A percentile compares a stretch with the other conserved stretches of the same genome.
phyloP scores from a whole-genome alignment of 2,113 vertebrate species.

The Brachirus orientalis region DNA sequence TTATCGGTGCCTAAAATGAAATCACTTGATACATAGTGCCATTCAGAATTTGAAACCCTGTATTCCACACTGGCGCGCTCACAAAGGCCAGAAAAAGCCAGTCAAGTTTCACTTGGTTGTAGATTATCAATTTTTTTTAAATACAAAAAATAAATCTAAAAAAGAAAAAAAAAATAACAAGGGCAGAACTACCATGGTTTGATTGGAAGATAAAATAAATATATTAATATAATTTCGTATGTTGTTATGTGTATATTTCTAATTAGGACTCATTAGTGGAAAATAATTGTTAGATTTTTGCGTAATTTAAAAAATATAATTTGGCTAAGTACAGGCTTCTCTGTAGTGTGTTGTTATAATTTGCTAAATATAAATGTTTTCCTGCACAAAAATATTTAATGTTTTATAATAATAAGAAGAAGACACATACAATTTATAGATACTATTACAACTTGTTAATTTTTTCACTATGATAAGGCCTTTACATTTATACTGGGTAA shows the following conservation, averaged over 20 bases:
- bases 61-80: background rate
- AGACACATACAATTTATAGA: background rate
- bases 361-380: too few relatives aligned
- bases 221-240: too few relatives aligned
- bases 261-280: background rate
- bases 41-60: background rate
- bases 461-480: background rate
- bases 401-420: background rate
- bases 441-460: background rate
- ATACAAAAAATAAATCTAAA: background rate
- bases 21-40: conserved; percentile 37
- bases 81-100: conserved; percentile 13
- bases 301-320: conserved; percentile 2
- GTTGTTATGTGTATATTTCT: conserved; percentile 26
- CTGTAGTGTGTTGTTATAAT: background rate
- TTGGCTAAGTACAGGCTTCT: background rate
- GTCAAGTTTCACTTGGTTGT: background rate
- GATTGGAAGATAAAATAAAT: background rate
- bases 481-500: background rate
- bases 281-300: background rate
- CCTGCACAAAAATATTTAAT: background rate
- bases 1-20: conserved; percentile 11
- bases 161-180: background rate
- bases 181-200: background rate
- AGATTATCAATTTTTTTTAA: background rate